Evolutionary conservation across 1,140 invertebrate species (phyloP).

Genomic region (Ostrea edulis): DNA sequence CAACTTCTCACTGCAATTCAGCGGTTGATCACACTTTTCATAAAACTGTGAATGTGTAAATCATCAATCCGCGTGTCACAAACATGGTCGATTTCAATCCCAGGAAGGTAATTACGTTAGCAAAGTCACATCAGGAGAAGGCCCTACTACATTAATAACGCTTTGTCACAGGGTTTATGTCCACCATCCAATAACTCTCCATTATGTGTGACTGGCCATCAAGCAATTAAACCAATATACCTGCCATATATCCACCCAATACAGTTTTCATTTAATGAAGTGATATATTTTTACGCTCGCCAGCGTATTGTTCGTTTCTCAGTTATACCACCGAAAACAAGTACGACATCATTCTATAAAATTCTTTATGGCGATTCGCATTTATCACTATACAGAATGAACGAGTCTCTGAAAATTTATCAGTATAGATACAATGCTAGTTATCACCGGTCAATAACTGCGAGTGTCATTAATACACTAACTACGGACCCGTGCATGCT

Average conservation of each 20-base stretch:
- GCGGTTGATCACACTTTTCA: no score
- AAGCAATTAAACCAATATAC: slow-evolving; percentile 20
- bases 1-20: no score
- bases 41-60: not conserved
- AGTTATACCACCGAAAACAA: not conserved
- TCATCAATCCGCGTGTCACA: not conserved
- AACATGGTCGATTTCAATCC: not conserved
- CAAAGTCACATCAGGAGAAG: not conserved
- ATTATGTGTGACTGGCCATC: not conserved
- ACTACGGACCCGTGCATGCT: no score
- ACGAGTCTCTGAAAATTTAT: not conserved
- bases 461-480: no score
- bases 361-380: not conserved
- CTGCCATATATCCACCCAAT: not conserved
- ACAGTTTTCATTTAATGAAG: slow-evolving; percentile 13
- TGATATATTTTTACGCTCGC: not conserved
- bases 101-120: not conserved
- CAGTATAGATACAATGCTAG: not conserved
- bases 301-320: not conserved
- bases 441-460: no score
- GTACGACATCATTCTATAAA: not conserved
- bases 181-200: not conserved
- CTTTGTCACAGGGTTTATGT: not conserved
- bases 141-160: not conserved
- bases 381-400: not conserved